phyloP scores from a whole-genome alignment of 2,797 vertebrate genomes.

The Anolis apletophallus region DNA sequence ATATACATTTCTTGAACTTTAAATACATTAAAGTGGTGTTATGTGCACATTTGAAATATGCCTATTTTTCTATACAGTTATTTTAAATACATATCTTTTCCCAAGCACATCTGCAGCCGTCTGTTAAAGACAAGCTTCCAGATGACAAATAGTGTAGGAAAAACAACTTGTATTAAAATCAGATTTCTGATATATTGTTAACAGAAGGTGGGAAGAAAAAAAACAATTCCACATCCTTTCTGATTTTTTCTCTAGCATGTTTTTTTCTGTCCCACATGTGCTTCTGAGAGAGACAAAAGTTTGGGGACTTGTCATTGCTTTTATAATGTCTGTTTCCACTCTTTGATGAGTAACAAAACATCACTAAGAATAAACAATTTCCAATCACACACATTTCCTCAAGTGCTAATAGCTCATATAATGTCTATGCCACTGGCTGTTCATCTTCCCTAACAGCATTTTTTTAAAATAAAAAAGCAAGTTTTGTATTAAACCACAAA shows the following conservation, averaged over 20 bases:
- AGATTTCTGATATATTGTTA: background rate
- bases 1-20: background rate
- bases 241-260: background rate
- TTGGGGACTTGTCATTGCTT: background rate
- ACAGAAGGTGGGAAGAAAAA: background rate
- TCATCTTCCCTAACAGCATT: background rate
- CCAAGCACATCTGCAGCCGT: background rate
- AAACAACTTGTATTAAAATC: background rate
- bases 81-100: background rate
- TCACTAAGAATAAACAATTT: background rate
- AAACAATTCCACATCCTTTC: background rate
- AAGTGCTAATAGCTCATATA: constrained; percentile 18
- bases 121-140: no score
- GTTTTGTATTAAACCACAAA: constrained; percentile 71
- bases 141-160: no score
- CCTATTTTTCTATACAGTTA: background rate
- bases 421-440: constrained; percentile 32
- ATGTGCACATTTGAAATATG: background rate
- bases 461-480: constrained; percentile 37
- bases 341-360: background rate
- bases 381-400: constrained; percentile 40
- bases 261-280: background rate
- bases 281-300: background rate
- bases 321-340: background rate
- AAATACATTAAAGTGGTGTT: background rate